These are phyloP conservation scores for Lemur catta DNA, from an alignment of 2,797 vertebrate genomes.

Conservation along the genomic window DNA sequence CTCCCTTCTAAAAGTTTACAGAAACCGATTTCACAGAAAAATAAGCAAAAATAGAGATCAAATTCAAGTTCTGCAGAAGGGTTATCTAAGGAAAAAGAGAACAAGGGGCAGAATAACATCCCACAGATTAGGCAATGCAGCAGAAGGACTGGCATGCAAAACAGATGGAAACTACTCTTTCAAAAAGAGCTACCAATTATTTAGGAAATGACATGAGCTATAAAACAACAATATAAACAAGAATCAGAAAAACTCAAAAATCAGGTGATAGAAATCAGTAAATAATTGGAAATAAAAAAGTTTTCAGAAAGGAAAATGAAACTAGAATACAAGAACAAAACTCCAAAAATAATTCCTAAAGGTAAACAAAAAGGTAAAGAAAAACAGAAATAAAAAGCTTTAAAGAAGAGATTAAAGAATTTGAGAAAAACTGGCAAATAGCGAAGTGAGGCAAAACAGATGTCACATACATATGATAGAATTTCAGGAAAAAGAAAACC, in stretches of 20 bases:
- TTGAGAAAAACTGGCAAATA: not conserved
- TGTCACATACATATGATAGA: not conserved
- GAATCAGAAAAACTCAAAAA: constrained; percentile 9
- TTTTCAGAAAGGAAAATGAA: constrained; percentile 14
- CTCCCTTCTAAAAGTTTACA: not conserved
- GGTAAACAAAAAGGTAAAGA: not conserved
- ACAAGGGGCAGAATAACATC: not conserved
- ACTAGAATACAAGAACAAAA: not conserved
- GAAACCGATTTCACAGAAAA: not conserved
- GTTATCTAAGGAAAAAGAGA: not conserved
- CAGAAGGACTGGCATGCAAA: not conserved
- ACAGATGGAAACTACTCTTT: not conserved
- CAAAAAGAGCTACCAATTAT: not conserved
- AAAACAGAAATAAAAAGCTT: not conserved
- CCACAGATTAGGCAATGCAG: not conserved
- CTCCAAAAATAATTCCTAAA: not conserved
- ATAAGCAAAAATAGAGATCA: not conserved
- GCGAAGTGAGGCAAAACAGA: not conserved
- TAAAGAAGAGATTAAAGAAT: not conserved
- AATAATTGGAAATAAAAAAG: constrained; percentile 1
- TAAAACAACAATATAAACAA: not conserved
- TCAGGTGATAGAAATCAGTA: not conserved
- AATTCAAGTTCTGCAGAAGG: not conserved
- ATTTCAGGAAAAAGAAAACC: constrained; percentile 22
- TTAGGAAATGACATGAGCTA: not conserved